Percentiles rank a stretch among this genome's conserved stretches.
Evolutionary conservation across 1,140 invertebrate species (phyloP).

Genomic region (Drosophila miranda): DNA sequence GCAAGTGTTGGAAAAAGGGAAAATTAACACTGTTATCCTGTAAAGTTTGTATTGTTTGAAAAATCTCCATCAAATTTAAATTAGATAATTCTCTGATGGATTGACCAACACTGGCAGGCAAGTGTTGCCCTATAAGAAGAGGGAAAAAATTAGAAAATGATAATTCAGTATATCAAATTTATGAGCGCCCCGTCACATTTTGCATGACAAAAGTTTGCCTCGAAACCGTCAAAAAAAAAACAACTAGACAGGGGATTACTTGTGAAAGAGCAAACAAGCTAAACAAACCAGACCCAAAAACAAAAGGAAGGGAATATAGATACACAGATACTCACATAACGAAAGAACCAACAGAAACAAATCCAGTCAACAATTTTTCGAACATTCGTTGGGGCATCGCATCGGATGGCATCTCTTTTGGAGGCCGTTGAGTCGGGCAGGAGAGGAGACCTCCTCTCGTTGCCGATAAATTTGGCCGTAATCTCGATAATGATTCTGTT

Average conservation of each 20-base stretch:
- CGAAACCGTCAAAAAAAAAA: not conserved
- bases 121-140: no score
- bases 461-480: constrained; percentile 45
- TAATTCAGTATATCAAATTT: constrained; percentile 34
- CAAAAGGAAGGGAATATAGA: not conserved
- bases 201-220: constrained; percentile 49
- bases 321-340: not conserved
- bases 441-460: no score
- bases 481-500: constrained; percentile 65
- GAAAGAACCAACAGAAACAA: constrained; percentile 3
- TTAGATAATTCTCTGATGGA: not conserved
- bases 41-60: no score
- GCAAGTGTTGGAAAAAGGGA: no score
- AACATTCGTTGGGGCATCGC: constrained; percentile 10
- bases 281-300: not conserved
- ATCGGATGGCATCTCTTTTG: constrained; percentile 6
- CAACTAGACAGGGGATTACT: no score
- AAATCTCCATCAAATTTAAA: no score
- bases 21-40: no score
- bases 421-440: not conserved
- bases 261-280: constrained; percentile 29
- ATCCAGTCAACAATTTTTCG: constrained; percentile 7
- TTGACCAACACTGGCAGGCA: constrained; percentile 5
- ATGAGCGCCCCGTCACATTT: constrained; percentile 31
- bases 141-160: not conserved